Percentiles rank a stretch among this genome's conserved stretches.
phyloP scores from a whole-genome alignment of 2,888 invertebrate genomes.

The Zonitis immaculata region DNA sequence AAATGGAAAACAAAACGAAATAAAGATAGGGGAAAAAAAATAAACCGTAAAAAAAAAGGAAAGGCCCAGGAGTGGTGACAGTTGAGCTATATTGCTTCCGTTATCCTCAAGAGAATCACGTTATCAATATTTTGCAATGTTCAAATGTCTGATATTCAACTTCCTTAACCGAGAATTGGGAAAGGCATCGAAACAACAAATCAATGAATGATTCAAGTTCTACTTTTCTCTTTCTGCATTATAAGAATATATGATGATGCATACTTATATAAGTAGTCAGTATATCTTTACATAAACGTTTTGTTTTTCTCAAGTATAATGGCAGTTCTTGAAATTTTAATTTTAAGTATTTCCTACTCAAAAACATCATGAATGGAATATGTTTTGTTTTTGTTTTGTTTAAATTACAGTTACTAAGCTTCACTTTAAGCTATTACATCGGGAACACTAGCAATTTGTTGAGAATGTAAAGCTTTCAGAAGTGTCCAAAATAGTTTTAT shows the following conservation, averaged over 20 bases:
- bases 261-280: too few relatives aligned
- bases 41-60: not conserved
- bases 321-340: too few relatives aligned
- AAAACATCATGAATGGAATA: too few relatives aligned
- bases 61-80: conserved; percentile 25
- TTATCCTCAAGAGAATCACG: conserved; percentile 35
- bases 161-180: conserved; percentile 28
- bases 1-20: not conserved
- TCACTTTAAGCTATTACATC: too few relatives aligned
- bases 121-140: conserved; percentile 38
- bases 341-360: too few relatives aligned
- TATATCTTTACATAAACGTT: not conserved
- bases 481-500: too few relatives aligned
- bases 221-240: conserved; percentile 4
- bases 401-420: too few relatives aligned
- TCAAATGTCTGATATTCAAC: conserved; percentile 33
- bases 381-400: too few relatives aligned
- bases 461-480: too few relatives aligned
- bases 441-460: too few relatives aligned
- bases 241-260: too few relatives aligned
- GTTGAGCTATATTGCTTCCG: conserved; percentile 36
- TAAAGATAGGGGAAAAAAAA: not conserved
- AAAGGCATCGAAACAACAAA: conserved; percentile 28
- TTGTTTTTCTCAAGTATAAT: conserved; percentile 5
- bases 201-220: conserved; percentile 23